Conservation (phyloP, 2,888 invertebrate genomes). For the Luffia ferchaultella region DNA sequence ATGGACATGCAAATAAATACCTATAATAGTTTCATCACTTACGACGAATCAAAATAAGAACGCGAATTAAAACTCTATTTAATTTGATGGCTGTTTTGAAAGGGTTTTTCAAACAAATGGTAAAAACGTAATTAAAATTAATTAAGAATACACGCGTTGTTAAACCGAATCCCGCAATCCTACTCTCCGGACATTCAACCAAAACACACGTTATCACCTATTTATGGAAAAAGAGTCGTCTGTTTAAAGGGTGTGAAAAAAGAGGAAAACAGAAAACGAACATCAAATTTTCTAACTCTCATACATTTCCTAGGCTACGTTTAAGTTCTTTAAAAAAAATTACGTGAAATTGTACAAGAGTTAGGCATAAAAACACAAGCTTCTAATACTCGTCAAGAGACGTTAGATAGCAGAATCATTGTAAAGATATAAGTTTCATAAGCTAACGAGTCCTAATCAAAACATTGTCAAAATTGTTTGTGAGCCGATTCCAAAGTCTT, state of each 20-base stretch:
- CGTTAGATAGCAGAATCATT: too few relatives aligned
- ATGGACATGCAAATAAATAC: too few relatives aligned
- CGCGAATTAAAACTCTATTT: background rate
- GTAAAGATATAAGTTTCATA: too few relatives aligned
- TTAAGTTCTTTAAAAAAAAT: too few relatives aligned
- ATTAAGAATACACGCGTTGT: background rate
- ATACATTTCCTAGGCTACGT: too few relatives aligned
- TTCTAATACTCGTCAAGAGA: background rate
- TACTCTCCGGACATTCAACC: slow-evolving; percentile 35
- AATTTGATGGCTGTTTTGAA: background rate
- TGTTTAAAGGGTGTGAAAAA: background rate
- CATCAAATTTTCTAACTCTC: background rate
- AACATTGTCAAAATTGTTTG: too few relatives aligned
- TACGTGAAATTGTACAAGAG: background rate
- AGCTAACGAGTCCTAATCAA: too few relatives aligned
- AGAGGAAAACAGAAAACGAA: slow-evolving; percentile 6
- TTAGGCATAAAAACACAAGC: background rate
- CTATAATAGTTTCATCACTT: too few relatives aligned
- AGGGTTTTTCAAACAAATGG: background rate
- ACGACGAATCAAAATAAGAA: too few relatives aligned
- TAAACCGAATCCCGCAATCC: slow-evolving; percentile 24
- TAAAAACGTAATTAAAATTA: background rate
- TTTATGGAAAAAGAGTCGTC: background rate
- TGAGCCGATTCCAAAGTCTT: too few relatives aligned
- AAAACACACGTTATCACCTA: slow-evolving; percentile 19